phyloP scores from a whole-genome alignment of 2,113 vertebrate species.

The Mesitornis unicolor region DNA sequence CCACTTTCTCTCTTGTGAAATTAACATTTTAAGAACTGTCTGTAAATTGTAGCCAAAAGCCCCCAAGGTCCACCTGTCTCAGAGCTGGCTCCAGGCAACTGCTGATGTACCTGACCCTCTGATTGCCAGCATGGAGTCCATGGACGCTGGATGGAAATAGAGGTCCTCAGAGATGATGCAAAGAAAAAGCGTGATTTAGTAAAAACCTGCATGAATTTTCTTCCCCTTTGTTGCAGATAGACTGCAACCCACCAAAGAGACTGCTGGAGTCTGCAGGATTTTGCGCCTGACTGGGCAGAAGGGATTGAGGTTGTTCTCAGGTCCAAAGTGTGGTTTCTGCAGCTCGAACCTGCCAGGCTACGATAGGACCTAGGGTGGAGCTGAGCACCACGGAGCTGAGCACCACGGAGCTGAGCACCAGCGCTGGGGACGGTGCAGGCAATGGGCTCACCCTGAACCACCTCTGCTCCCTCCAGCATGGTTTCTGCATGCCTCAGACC shows the following conservation, averaged over 20 bases:
- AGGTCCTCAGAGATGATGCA: not conserved
- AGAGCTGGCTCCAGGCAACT: not conserved
- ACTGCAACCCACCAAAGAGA: not conserved
- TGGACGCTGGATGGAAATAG: not conserved
- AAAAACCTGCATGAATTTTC: not conserved
- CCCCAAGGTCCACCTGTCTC: not conserved
- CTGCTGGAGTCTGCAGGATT: not conserved
- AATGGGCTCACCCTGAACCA: not conserved
- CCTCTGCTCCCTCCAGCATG: rapidly evolving
- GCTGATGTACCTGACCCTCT: not conserved
- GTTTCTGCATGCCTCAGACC: not conserved
- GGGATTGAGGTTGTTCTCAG: not conserved
- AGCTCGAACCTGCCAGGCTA: not conserved
- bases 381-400: rapidly evolving
- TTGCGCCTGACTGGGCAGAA: not conserved
- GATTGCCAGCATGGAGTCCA: not conserved
- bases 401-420: not conserved
- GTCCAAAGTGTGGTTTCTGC: not conserved
- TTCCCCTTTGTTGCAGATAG: not conserved
- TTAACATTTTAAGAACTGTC: not conserved
- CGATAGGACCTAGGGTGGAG: not conserved
- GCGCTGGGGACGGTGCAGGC: rapidly evolving
- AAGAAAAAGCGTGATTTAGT: not conserved
- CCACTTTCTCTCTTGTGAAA: not conserved
- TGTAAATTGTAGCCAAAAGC: not conserved